These are phyloP conservation scores for Osmerus eperlanus DNA, from an alignment of 2,113 vertebrate species.

Conservation along the genomic window DNA sequence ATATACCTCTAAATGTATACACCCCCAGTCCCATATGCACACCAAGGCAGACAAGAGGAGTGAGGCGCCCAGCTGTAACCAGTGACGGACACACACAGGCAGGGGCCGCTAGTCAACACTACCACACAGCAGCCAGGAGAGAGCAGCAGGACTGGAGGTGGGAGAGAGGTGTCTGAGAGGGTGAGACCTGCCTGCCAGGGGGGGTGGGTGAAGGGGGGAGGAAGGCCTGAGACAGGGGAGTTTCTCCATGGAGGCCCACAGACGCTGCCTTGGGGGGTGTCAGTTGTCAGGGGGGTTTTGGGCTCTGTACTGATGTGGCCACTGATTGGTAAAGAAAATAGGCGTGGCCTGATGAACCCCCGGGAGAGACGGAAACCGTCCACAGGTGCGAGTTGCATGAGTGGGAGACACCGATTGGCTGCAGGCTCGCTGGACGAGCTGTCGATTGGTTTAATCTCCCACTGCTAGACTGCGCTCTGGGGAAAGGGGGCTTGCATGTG, in stretches of 20 bases:
- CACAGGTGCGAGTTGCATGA: too few relatives aligned
- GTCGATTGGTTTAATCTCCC: too few relatives aligned
- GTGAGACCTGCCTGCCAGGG: neutral
- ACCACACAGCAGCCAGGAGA: slow-evolving; percentile 5
- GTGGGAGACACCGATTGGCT: too few relatives aligned
- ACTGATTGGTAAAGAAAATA: too few relatives aligned
- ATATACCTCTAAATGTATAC: neutral
- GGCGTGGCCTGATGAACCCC: too few relatives aligned
- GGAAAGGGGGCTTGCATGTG: neutral
- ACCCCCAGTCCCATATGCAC: neutral
- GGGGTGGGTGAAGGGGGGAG: neutral
- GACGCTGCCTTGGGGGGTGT: neutral
- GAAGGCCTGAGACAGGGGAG: neutral
- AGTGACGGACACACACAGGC: slow-evolving; percentile 15
- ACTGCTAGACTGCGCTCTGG: neutral
- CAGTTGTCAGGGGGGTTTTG: too few relatives aligned
- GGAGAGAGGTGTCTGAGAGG: neutral
- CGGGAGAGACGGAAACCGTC: too few relatives aligned
- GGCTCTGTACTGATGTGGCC: too few relatives aligned
- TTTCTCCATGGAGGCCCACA: neutral
- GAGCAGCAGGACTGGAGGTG: slow-evolving; percentile 7
- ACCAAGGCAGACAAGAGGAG: neutral
- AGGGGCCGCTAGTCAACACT: neutral
- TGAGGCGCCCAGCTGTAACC: slow-evolving; percentile 2
- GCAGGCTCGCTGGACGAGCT: too few relatives aligned